These are phyloP conservation scores for Augochlora pura DNA, from an alignment of 1,140 invertebrate species.

Conservation along the genomic window DNA sequence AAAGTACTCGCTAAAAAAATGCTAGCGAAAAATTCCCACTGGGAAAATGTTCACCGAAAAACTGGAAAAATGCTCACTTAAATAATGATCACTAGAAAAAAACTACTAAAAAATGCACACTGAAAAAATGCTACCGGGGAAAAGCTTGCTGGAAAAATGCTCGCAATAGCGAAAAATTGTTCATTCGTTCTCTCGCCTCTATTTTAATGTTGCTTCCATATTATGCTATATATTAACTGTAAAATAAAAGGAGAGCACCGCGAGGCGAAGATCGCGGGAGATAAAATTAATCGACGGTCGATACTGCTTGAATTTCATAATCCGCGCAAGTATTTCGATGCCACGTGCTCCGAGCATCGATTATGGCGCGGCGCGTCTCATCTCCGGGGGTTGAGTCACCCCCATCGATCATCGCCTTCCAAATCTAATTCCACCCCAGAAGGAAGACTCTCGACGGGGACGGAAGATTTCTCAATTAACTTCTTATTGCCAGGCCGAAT, in stretches of 20 bases:
- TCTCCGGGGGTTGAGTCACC: conserved; percentile 2
- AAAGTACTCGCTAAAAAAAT: too few species aligned
- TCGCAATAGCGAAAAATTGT: too few species aligned
- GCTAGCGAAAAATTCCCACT: too few species aligned
- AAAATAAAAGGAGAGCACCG: not conserved
- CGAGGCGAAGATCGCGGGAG: not conserved
- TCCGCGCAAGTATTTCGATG: conserved; percentile 17
- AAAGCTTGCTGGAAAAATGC: too few species aligned
- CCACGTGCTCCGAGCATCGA: conserved; percentile 24
- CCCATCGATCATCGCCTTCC: conserved; percentile 48
- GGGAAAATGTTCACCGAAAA: too few species aligned
- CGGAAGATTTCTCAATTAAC: conserved; percentile 52
- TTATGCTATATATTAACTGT: too few species aligned
- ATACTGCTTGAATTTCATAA: not conserved
- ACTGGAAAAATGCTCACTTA: too few species aligned
- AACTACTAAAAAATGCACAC: too few species aligned
- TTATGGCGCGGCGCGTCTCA: conserved; percentile 16
- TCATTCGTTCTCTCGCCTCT: too few species aligned
- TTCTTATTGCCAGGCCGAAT: conserved; percentile 39
- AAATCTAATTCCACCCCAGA: conserved; percentile 43
- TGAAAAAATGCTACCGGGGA: too few species aligned
- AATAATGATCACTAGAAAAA: too few species aligned
- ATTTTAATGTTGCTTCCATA: too few species aligned
- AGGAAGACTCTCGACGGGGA: conserved; percentile 4
- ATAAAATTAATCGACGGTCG: not conserved